These are phyloP conservation scores for Calyptomena viridis DNA, from an alignment of 2,113 vertebrate genomes.

Conservation along the genomic window DNA sequence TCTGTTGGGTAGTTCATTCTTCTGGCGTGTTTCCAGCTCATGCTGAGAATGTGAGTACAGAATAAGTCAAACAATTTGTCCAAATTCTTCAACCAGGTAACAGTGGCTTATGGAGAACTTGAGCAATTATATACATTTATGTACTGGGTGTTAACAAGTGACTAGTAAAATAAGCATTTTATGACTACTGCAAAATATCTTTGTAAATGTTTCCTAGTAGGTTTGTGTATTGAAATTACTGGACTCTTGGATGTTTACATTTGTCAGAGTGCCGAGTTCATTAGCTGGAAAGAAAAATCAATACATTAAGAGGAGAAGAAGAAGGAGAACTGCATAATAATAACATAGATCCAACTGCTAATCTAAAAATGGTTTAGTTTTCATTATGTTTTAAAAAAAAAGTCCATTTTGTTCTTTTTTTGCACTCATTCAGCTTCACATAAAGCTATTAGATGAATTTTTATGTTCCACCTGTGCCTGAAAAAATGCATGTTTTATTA, in stretches of 20 bases:
- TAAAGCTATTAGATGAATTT: not conserved
- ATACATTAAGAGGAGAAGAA: not conserved
- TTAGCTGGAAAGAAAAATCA: slow-evolving; percentile 26
- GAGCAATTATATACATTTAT: not conserved
- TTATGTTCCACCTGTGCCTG: not conserved
- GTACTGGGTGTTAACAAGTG: not conserved
- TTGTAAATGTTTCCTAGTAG: not conserved
- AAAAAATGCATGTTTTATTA: not conserved
- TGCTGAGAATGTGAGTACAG: not conserved
- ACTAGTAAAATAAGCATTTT: not conserved
- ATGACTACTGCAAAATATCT: not conserved
- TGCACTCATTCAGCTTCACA: not conserved
- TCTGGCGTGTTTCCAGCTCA: not conserved
- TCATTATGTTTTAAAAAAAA: not conserved
- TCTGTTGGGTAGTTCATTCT: slow-evolving; percentile 21
- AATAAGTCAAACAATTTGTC: slow-evolving; percentile 31
- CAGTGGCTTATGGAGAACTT: not conserved
- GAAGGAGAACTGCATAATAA: not conserved
- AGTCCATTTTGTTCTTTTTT: not conserved
- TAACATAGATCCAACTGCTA: not conserved
- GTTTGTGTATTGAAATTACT: not conserved
- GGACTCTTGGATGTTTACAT: not conserved
- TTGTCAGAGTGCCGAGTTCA: slow-evolving; percentile 13
- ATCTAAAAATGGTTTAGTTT: not conserved
- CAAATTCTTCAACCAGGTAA: not conserved